Base-by-base conservation (phyloP, 2,797 vertebrate species). In the Taeniopygia guttata region DNA sequence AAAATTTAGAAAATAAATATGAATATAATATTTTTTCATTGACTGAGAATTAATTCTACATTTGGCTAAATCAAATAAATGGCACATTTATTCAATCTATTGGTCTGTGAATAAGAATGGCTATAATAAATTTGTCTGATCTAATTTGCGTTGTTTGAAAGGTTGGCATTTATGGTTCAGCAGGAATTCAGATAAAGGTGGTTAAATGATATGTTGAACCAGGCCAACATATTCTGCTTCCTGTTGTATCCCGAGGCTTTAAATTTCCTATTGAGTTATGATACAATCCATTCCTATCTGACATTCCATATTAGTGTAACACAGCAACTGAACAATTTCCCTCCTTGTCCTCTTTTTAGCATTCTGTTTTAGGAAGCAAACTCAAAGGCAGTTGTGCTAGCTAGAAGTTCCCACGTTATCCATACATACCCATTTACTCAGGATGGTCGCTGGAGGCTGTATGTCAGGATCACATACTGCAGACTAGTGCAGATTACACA, bases 381-480 rank as follows among this genome's bases (percentile, higher is more conserved):
- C 16, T 54, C 22, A 14, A 51, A 21, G 40, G 16, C 18, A 70
- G 23, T 25, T 51, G 43, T 22, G 13, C 29, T 14, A 54, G 22
- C n/a, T 67, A 26, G 55, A 19, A 84, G 23, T 9, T 38, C 32
- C 25, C 8, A 11, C 22, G 4, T 46, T 75, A 43, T 38, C 48
- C 34, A 4, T 16, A 9, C 1, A 2, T 27, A 26, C 5, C 13
- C 0, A 0, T 48, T 84, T 79, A 30, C 26, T 66, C 49, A 56
- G 15, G 26, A 19, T 11, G 27, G 36, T 30, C 0, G 1, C 67
- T 36, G 48, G 8, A 85, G 60, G 32, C 38, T 67, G 20, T 13
- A 43, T 1, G 1, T 46, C 43, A 55, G 64, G 29, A 59, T 62
- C 49, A 49, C 34, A 42, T 20, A 5, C 21, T 55, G 20, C 9